Conservation (phyloP, 2,888 invertebrate species). For the Adelphocoris suturalis region DNA sequence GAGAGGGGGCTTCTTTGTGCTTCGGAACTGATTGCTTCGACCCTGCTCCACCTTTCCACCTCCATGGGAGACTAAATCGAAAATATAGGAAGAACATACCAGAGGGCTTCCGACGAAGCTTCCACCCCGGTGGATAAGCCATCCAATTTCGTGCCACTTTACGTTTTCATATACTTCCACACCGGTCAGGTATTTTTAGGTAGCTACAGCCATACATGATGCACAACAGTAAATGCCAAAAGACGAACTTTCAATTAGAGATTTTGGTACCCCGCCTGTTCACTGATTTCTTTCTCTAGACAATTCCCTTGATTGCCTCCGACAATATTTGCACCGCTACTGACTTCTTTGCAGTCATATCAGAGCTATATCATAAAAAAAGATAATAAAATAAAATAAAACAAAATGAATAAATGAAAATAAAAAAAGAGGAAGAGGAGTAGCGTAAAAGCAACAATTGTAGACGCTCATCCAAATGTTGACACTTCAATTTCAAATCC, state of each 20-base stretch:
- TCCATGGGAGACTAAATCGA: conserved; percentile 23
- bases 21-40: conserved; percentile 34
- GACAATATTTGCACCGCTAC: too few species aligned
- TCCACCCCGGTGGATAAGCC: not conserved
- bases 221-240: not conserved
- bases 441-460: too few species aligned
- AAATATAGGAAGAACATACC: conserved; percentile 35
- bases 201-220: not conserved
- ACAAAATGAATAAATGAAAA: too few species aligned
- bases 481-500: too few species aligned
- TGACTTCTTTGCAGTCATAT: too few species aligned
- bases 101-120: conserved; percentile 10
- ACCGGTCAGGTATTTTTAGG: not conserved
- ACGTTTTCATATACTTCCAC: not conserved
- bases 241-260: not conserved
- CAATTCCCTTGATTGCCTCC: too few species aligned
- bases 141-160: conserved; percentile 32
- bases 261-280: too few species aligned
- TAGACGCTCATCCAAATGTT: too few species aligned
- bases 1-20: conserved; percentile 14
- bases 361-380: too few species aligned
- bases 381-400: too few species aligned
- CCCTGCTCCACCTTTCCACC: conserved; percentile 29
- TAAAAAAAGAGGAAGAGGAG: too few species aligned
- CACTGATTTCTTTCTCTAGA: too few species aligned